These are phyloP conservation scores for Microtus montanus DNA, from an alignment of 2,113 vertebrate species.

Conservation along the genomic window DNA sequence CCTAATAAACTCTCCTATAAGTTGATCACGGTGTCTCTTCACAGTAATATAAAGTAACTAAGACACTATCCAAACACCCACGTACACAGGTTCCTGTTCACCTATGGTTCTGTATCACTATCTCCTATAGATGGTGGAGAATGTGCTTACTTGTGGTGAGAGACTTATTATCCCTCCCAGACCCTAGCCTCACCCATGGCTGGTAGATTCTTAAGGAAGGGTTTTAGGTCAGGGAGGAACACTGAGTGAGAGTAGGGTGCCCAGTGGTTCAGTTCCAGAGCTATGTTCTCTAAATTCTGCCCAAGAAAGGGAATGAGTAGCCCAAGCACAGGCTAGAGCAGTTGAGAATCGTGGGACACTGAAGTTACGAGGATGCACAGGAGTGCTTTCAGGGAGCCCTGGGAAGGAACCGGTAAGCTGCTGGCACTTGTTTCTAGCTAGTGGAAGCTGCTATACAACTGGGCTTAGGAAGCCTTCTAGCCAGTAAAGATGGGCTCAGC, in stretches of 20 bases:
- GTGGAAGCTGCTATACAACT: background rate
- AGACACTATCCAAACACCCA: background rate
- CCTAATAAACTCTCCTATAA: background rate
- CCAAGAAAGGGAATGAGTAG: background rate
- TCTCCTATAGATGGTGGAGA: background rate
- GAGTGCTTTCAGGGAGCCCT: background rate
- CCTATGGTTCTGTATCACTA: background rate
- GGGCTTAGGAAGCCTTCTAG: background rate
- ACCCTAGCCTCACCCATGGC: fast-evolving
- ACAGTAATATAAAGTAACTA: background rate
- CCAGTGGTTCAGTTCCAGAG: background rate
- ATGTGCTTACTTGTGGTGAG: too few species aligned
- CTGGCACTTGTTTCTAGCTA: background rate
- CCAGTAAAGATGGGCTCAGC: background rate
- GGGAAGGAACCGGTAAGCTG: background rate
- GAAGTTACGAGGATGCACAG: background rate
- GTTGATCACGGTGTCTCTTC: background rate
- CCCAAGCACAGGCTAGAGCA: background rate
- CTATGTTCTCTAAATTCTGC: background rate
- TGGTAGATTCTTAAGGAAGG: background rate
- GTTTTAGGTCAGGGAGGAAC: background rate
- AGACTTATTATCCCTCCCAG: background rate
- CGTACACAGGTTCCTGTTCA: fast-evolving
- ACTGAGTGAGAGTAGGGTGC: fast-evolving
- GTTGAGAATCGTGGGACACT: fast-evolving